Percentiles rank a stretch among this genome's conserved stretches.
Conservation (phyloP, 2,113 vertebrate genomes). For the Nipponia nippon region DNA sequence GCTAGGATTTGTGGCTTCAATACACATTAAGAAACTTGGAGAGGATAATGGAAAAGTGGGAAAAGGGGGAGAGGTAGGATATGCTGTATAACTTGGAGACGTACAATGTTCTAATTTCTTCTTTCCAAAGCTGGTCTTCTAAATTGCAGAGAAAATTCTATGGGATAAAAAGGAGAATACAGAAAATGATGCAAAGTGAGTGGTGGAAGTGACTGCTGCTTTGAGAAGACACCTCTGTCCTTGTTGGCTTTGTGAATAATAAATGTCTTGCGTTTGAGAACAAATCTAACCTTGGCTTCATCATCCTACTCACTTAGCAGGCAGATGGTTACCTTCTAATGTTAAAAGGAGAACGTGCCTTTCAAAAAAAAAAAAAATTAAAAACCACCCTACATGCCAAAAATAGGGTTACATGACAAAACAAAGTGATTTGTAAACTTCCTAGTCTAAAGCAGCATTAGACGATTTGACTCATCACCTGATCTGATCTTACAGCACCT, state of each 20-base stretch:
- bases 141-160: background rate
- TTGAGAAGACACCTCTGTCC: background rate
- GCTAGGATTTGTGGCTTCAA: background rate
- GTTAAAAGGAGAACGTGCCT: conserved; percentile 1
- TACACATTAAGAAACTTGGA: background rate
- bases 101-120: background rate
- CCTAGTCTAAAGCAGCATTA: background rate
- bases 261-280: background rate
- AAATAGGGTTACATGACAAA: background rate
- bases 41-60: background rate
- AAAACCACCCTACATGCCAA: background rate
- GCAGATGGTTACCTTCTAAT: background rate
- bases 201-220: background rate
- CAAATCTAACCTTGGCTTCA: background rate
- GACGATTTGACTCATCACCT: background rate
- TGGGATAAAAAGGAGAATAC: background rate
- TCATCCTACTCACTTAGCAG: background rate
- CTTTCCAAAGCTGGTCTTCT: background rate
- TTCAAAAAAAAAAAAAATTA: background rate
- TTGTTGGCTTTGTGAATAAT: background rate
- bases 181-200: background rate
- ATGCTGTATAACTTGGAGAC: background rate
- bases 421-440: background rate
- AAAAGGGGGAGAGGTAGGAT: background rate
- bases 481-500: background rate